These are phyloP conservation scores for Tribolium freemani DNA, from an alignment of 2,888 invertebrate genomes.

Conservation along the genomic window DNA sequence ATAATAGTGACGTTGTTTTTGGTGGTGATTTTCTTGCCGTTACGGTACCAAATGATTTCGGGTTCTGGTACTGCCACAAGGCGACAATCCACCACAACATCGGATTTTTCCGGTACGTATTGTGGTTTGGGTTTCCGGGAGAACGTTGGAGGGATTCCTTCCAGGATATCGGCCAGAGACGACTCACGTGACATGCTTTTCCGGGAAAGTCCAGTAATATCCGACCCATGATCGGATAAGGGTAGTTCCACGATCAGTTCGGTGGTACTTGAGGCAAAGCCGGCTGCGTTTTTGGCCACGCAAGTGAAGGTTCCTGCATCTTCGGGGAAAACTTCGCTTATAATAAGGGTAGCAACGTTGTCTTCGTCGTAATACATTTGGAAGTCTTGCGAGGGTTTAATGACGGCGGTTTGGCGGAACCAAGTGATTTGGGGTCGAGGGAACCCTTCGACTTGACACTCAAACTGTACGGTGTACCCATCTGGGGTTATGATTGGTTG, in stretches of 20 bases:
- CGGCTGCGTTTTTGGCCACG: constrained; percentile 92
- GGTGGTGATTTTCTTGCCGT: constrained; percentile 81
- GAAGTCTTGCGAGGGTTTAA: constrained; percentile 91
- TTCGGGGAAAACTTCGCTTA: constrained; percentile 93
- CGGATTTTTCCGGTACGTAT: constrained; percentile 86
- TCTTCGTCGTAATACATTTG: constrained; percentile 95
- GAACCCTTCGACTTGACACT: constrained; percentile 95
- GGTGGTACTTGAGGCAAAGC: constrained; percentile 92
- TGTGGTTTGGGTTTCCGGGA: constrained; percentile 90
- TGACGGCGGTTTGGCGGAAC: constrained; percentile 94
- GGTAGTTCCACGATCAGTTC: constrained; percentile 90
- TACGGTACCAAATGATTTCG: constrained; percentile 88
- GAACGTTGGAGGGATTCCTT: constrained; percentile 95
- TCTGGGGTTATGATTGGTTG: constrained; percentile 89
- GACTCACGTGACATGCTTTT: constrained; percentile 91
- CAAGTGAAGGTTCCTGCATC: constrained; percentile 95
- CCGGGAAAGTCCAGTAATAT: constrained; percentile 84
- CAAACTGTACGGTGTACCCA: constrained; percentile 95
- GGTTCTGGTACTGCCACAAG: constrained; percentile 94
- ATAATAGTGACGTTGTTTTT: constrained; percentile 81
- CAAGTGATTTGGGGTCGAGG: constrained; percentile 97
- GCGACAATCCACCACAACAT: constrained; percentile 88
- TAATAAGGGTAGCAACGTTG: constrained; percentile 89
- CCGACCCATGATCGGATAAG: constrained; percentile 88
- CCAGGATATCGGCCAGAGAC: constrained; percentile 88